phyloP scores from a whole-genome alignment of 1,140 invertebrate genomes.

The Drosophila chauvacae region DNA sequence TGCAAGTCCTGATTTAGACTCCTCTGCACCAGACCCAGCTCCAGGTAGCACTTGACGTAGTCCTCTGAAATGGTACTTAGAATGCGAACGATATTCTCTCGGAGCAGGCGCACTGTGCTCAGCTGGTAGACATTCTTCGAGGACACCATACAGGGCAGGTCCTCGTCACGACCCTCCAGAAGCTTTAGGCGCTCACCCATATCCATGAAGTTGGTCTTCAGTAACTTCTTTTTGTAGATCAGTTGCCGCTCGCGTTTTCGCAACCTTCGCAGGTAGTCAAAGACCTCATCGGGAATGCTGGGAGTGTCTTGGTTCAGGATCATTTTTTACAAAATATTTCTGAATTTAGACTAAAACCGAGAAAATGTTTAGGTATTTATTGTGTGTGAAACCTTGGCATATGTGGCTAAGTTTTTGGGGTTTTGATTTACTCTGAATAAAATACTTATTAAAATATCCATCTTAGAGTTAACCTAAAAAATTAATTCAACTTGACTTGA shows the following conservation, averaged over 20 bases:
- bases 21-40: not conserved
- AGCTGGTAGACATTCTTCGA: constrained; percentile 54
- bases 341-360: constrained; percentile 5
- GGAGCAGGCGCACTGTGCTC: constrained; percentile 45
- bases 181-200: constrained; percentile 46
- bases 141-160: constrained; percentile 49
- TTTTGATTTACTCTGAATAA: not conserved
- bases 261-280: constrained; percentile 56
- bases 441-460: not conserved
- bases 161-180: constrained; percentile 45
- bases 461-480: not conserved
- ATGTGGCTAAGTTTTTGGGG: not conserved
- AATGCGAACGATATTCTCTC: constrained; percentile 24
- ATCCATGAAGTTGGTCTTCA: constrained; percentile 45
- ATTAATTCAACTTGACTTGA: not conserved
- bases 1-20: not conserved
- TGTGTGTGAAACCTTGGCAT: not conserved
- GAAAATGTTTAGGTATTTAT: constrained; percentile 5
- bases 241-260: constrained; percentile 51
- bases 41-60: constrained; percentile 1
- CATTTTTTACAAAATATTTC: constrained; percentile 15
- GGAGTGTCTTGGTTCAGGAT: constrained; percentile 12
- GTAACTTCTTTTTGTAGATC: constrained; percentile 39
- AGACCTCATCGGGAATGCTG: constrained; percentile 49
- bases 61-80: not conserved